Base-by-base conservation (phyloP, 1,140 invertebrate species). In the Drosophila tani region DNA sequence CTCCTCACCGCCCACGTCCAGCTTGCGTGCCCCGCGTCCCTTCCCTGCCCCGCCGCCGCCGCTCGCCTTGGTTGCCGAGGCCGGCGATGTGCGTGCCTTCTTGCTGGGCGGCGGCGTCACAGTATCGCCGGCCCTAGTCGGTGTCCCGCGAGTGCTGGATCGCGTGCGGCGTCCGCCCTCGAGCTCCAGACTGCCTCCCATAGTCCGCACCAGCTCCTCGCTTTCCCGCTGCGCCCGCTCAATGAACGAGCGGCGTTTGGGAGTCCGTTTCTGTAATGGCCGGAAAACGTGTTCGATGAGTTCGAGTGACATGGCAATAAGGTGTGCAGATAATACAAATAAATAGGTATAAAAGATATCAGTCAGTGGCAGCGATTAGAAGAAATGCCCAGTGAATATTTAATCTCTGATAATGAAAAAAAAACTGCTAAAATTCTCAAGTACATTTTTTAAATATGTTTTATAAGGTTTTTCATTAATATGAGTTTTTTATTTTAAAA, bases 211-310 rank as follows among this genome's bases (percentile, higher is more conserved):
- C 7, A 93, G 67, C 38, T 93, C 92, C 58, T 93, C 92, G 55
- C 91, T 92, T 66, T 93, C 92, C 4, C 77, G 75, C 62, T 92
- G 91, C 29, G 87, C 91, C 17, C 85, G 75, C 57, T 92, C 92
- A 65, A 92, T 82, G 21, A 90, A 88, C 0, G 91, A 91, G 38
- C 80, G 76, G 9, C 92, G 91, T 55, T 92, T 92, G 7, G 91
- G 91, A 24, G 91, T 92, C 40, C 92, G 84, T 78, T 93, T 93
- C 69, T 90, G 51, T 19, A 81, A 75, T 32, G 35, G 35, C 19
- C 14, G 29, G 55, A 66, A 49, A 75, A 53, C 45, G 17, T 9
- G 29, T 43, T 45, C 6, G 12, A 21, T 69, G 24, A 67, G 47
- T 64, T 21, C 35, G 21, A 17, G 14, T 38, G 15, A 4, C 17